Evolutionary conservation across 2,113 vertebrate species (phyloP), one percentile per base, ranked within the genome.

Genomic region (Bubo blakistoni): DNA sequence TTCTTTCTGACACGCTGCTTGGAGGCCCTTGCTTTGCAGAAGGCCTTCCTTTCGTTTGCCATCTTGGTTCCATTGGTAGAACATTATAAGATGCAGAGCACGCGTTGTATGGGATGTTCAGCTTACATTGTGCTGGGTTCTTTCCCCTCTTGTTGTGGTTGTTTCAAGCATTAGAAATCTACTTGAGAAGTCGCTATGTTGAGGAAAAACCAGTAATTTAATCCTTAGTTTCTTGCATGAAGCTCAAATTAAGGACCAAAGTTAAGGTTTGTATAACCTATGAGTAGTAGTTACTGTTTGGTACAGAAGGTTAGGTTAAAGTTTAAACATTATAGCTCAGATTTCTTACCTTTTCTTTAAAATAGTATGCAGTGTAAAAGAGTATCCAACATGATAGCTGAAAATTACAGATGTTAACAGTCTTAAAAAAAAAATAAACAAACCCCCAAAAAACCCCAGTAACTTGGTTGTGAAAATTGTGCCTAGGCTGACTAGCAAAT

Each of bases 1-100:
- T 99, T 99, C 97, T 98, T 98, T 98, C 97, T 98, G 98, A 98
- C 98, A 99, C 84, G 65, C 97, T 97, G 98, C 97, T 98, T n/a
- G 1, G 81, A 98, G 97, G 96, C 95, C 95, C 90, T 97, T 29
- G 81, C 95, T 94, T 94, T 91, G 97, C 96, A 96, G 95, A 96
- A 88, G 96, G 89, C 95, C 80, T 92, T 96, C 87, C 94, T 79
- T 94, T 85, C 81, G 13, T 96, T 94, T 97, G 96, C 97, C 97
- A 81, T 97, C 96, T 97, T 97, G 90, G 95, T 94, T 96, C 94
- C 78, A 87, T 97, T 63, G 96, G 74, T 97, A 97, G 90, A 81
- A 44, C 92, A 11, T 96, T 96, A 81, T 57, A 77, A 97, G 92
- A 97, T 92, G 94, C 95, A 92, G 90, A 97, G 90, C 94, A 96